Evolutionary conservation across 1,140 invertebrate species (phyloP).

Genomic region (Microplitis mediator): DNA sequence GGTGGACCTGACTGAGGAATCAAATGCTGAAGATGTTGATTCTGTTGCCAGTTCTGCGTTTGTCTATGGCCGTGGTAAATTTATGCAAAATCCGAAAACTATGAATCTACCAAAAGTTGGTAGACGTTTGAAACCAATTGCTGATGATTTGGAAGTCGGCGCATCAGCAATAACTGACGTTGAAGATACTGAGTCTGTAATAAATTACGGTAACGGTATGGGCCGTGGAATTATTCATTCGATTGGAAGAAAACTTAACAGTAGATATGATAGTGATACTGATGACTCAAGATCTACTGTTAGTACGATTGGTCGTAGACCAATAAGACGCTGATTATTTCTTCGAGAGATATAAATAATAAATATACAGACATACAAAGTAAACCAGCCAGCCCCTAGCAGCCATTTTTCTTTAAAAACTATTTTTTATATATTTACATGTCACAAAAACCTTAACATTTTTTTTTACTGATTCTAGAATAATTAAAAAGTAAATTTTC

Average conservation of each 20-base stretch:
- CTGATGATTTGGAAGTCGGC: background rate
- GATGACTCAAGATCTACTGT: background rate
- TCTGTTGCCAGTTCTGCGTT: conserved; percentile 31
- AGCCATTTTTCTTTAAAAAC: too few species aligned
- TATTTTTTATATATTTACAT: too few species aligned
- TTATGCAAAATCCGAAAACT: background rate
- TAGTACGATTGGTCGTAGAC: background rate
- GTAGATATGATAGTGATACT: background rate
- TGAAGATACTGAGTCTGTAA: conserved; percentile 1
- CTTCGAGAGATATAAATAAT: background rate
- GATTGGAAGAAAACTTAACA: background rate
- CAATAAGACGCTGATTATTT: background rate
- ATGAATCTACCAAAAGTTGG: background rate
- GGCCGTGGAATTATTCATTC: background rate
- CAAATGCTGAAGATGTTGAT: conserved; percentile 28
- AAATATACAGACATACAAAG: background rate
- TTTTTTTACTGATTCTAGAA: too few species aligned
- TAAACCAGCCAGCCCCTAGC: too few species aligned
- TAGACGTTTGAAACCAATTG: background rate
- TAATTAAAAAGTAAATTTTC: too few species aligned
- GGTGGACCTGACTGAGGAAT: conserved; percentile 21
- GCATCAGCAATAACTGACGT: background rate
- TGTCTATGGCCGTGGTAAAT: conserved; percentile 13
- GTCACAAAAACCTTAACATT: too few species aligned
- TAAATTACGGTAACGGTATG: background rate